These are phyloP conservation scores for Passer montanus DNA, from an alignment of 2,113 vertebrate genomes.

Conservation along the genomic window DNA sequence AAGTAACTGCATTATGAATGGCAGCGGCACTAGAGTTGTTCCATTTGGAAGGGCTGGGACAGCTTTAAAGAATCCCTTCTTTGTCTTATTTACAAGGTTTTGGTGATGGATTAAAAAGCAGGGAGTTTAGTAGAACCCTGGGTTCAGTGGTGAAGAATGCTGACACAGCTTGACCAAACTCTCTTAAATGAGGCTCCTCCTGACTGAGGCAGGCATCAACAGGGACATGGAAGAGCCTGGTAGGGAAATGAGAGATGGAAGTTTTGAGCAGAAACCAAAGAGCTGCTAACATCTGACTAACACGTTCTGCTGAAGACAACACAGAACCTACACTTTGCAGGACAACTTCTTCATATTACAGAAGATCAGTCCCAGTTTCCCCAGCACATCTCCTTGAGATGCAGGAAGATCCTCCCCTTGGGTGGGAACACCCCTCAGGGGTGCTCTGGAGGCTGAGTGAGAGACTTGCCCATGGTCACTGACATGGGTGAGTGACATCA, in stretches of 20 bases:
- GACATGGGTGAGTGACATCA: not conserved
- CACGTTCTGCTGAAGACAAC: not conserved
- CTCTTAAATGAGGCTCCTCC: not conserved
- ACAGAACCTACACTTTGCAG: not conserved
- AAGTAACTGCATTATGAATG: not conserved
- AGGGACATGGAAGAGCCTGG: not conserved
- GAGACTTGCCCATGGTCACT: not conserved
- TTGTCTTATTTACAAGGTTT: not conserved
- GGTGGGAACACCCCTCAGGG: not conserved
- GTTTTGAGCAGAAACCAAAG: not conserved
- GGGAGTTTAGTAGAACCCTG: not conserved
- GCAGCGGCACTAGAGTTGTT: not conserved
- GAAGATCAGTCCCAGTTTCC: not conserved
- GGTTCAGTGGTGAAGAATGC: not conserved
- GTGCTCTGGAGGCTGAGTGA: not conserved
- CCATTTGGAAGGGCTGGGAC: not conserved
- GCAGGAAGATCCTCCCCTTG: not conserved
- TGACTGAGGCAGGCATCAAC: rapidly evolving
- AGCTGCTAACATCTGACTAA: not conserved
- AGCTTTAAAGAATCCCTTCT: not conserved
- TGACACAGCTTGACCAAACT: not conserved
- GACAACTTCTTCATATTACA: not conserved
- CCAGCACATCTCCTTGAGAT: not conserved
- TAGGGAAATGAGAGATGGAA: not conserved
- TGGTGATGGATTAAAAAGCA: not conserved